These are phyloP conservation scores for Papilio aristodemus DNA, from an alignment of 1,140 invertebrate species.

Conservation along the genomic window DNA sequence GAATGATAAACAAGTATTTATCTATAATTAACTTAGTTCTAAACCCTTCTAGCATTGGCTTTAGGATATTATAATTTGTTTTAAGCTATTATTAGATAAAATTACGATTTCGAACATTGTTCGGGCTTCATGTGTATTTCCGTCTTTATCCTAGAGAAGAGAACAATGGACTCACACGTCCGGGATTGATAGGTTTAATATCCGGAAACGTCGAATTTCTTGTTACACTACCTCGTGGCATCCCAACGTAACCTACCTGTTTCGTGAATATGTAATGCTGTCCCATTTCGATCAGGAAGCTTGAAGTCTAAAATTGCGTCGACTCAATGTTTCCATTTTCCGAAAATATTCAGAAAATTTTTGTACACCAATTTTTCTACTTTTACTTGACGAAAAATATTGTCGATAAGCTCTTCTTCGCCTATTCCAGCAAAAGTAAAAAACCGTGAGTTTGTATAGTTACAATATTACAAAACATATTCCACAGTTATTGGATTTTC, in stretches of 20 bases:
- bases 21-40: too few species aligned
- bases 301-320: neutral
- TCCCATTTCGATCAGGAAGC: slow-evolving; percentile 18
- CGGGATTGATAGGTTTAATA: slow-evolving; percentile 10
- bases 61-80: neutral
- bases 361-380: too few species aligned
- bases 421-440: too few species aligned
- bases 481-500: too few species aligned
- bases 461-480: too few species aligned
- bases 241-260: neutral
- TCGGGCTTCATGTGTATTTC: neutral
- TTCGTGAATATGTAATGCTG: slow-evolving; percentile 23
- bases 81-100: neutral
- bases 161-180: slow-evolving; percentile 8
- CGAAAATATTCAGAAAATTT: too few species aligned
- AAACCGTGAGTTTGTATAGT: too few species aligned
- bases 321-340: neutral
- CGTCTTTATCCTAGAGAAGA: neutral
- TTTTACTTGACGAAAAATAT: too few species aligned
- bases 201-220: slow-evolving; percentile 2
- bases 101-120: neutral
- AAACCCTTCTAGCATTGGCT: neutral
- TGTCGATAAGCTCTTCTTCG: too few species aligned
- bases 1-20: slow-evolving; percentile 1
- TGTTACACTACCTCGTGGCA: neutral